Evolutionary conservation across 2,113 vertebrate genomes (phyloP).

Genomic region (Muscicapa adusta): DNA sequence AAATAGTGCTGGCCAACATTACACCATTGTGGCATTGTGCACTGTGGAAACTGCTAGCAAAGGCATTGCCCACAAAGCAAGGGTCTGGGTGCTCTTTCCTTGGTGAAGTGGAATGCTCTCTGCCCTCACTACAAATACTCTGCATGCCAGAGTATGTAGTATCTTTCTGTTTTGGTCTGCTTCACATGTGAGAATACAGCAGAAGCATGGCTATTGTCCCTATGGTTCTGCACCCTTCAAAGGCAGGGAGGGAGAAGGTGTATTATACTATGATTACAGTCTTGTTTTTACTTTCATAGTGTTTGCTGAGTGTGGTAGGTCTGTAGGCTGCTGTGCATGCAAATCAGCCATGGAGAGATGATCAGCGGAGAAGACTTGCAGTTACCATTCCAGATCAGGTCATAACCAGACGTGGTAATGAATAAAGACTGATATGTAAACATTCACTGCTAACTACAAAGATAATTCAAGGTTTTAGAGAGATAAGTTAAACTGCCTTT

Average conservation of each 20-base stretch:
- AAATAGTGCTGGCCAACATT: neutral
- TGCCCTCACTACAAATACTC: neutral
- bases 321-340: neutral
- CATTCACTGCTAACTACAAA: neutral
- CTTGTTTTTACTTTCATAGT: neutral
- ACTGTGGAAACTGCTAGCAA: neutral
- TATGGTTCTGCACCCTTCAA: neutral
- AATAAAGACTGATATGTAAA: neutral
- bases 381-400: neutral
- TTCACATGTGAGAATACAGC: neutral
- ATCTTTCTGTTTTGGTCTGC: neutral
- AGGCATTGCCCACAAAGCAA: neutral
- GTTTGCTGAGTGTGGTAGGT: neutral
- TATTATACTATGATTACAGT: neutral
- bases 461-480: neutral
- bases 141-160: neutral
- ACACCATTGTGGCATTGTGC: rapidly evolving
- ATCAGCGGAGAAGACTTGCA: neutral
- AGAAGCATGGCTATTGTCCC: neutral
- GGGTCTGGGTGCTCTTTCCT: neutral
- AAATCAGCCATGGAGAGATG: neutral
- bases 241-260: neutral
- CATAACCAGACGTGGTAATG: neutral
- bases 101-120: neutral
- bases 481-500: neutral